Evolutionary conservation across 2,797 vertebrate species (phyloP).

Genomic region (Ptychadena robeensis): DNA sequence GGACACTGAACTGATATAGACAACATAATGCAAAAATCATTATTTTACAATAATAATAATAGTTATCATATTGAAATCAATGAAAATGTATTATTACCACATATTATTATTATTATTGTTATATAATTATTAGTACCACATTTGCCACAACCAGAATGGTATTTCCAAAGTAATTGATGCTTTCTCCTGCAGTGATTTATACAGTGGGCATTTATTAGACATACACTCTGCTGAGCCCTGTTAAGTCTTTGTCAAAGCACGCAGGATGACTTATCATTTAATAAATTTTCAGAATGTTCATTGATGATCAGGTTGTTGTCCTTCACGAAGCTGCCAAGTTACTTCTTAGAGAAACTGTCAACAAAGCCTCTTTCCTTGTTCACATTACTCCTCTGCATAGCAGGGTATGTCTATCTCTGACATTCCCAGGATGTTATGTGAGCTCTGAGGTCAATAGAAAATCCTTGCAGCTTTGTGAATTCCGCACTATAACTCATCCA

Average conservation of each 20-base stretch:
- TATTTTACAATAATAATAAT: no score
- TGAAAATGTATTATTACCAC: no score
- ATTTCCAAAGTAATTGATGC: neutral
- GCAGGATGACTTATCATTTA: neutral
- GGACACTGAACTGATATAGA: no score
- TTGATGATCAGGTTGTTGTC: conserved; percentile 27
- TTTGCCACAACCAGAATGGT: no score
- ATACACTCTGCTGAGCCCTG: neutral
- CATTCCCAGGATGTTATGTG: conserved; percentile 56
- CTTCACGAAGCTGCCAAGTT: conserved; percentile 49
- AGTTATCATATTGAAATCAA: no score
- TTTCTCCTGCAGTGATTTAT: neutral
- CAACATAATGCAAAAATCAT: no score
- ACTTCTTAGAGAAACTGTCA: conserved; percentile 51
- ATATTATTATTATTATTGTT: no score
- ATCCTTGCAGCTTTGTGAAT: conserved; percentile 4
- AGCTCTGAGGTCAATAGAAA: conserved; percentile 40
- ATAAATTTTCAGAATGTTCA: neutral
- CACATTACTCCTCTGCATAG: conserved; percentile 58
- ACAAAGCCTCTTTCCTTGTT: conserved; percentile 31
- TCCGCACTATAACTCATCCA: conserved; percentile 3
- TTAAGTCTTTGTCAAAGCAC: neutral
- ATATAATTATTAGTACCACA: no score
- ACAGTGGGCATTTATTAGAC: neutral
- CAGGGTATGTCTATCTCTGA: conserved; percentile 40